Evolutionary conservation across 1,140 invertebrate genomes (phyloP).

Genomic region (Sycophila sp.): DNA sequence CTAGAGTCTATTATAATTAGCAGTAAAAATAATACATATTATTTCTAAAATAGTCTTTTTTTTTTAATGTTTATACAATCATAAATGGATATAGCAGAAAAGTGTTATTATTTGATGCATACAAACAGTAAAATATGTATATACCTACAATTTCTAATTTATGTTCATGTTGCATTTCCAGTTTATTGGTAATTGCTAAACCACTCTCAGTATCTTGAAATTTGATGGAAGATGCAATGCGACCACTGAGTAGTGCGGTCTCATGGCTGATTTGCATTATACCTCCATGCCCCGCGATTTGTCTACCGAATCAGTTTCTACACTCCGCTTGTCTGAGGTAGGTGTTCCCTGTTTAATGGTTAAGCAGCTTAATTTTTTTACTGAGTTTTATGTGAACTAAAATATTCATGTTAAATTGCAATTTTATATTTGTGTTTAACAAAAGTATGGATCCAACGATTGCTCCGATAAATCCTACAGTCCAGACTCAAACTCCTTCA

Average conservation of each 20-base stretch:
- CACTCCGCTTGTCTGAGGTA: slow-evolving; percentile 64
- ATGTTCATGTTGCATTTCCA: too few species aligned
- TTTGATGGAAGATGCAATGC: slow-evolving; percentile 53
- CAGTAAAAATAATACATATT: too few species aligned
- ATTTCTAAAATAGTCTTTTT: too few species aligned
- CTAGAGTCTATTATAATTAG: too few species aligned
- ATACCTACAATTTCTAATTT: too few species aligned
- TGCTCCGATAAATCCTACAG: slow-evolving; percentile 49
- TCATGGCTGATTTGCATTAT: slow-evolving; percentile 66
- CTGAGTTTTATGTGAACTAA: not conserved
- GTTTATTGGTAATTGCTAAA: too few species aligned
- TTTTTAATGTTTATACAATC: too few species aligned
- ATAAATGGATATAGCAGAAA: too few species aligned
- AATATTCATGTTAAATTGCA: not conserved
- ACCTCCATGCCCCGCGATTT: slow-evolving; percentile 68
- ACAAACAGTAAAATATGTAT: too few species aligned
- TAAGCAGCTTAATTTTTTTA: slow-evolving; percentile 7
- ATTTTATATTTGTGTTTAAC: slow-evolving; percentile 1
- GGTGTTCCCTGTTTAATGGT: slow-evolving; percentile 11
- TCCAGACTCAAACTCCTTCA: slow-evolving; percentile 51
- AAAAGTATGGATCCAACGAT: slow-evolving; percentile 47
- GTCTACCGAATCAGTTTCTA: slow-evolving; percentile 64
- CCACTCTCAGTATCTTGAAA: not conserved
- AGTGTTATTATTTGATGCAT: too few species aligned
- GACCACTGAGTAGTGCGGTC: slow-evolving; percentile 45